Percentiles rank a stretch among this genome's conserved stretches.
phyloP scores from a whole-genome alignment of 1,140 invertebrate species.

The Saccostrea glomerata region DNA sequence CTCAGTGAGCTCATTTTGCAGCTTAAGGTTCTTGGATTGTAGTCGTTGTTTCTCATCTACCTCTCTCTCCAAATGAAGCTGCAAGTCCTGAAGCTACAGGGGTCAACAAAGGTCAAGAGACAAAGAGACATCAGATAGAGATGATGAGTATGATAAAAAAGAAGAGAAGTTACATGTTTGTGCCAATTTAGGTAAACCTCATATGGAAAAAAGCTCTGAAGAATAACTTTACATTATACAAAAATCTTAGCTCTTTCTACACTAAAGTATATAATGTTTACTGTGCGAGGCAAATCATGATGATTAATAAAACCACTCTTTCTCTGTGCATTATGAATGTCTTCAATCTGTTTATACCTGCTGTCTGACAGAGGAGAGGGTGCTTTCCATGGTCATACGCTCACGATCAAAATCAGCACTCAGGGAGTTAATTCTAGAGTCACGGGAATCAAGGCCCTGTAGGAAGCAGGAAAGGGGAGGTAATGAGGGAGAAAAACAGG shows the following conservation, averaged over 20 bases:
- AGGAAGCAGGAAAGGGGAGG: slow-evolving; percentile 32
- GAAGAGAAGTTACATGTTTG: no score
- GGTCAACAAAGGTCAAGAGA: slow-evolving; percentile 18
- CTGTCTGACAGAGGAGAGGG: slow-evolving; percentile 59
- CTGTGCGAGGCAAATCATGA: background rate
- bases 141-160: no score
- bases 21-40: slow-evolving; percentile 57
- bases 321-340: background rate
- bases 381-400: slow-evolving; percentile 65
- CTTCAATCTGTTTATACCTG: slow-evolving; percentile 58
- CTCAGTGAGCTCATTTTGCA: slow-evolving; percentile 62
- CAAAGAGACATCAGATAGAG: slow-evolving; percentile 15
- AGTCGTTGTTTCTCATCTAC: slow-evolving; percentile 63
- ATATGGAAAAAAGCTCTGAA: no score
- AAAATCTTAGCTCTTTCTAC: background rate
- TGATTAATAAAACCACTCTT: background rate
- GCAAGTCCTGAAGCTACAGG: slow-evolving; percentile 63
- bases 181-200: no score
- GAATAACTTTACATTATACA: no score
- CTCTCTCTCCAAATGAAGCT: slow-evolving; percentile 62
- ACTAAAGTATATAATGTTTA: background rate
- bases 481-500: slow-evolving; percentile 10
- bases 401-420: slow-evolving; percentile 67
- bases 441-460: slow-evolving; percentile 60
- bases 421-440: slow-evolving; percentile 60